Base-by-base conservation (phyloP, 2,888 invertebrate species). In the Leucoma salicis region DNA sequence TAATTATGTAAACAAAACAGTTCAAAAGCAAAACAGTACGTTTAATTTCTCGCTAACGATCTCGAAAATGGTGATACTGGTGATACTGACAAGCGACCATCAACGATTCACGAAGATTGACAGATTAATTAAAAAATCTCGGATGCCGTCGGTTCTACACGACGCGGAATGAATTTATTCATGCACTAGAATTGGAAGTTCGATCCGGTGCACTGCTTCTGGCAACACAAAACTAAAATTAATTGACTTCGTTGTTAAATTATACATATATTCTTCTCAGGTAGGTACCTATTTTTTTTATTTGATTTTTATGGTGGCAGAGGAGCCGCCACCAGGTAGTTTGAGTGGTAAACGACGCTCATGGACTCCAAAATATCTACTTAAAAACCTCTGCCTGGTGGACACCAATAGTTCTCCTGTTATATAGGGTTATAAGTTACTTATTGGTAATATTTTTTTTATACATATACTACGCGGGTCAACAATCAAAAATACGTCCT, bases 101-200 rank as follows among this genome's bases (percentile, higher is more conserved):
- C 52, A 15, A 25, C 28, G 14, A 44, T 52, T 47, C 42, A 47
- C 38, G 46, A 47, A 46, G 59, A 53, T 42, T 64, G 63, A 53
- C 67, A 66, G 58, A 51, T 52, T 61, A 64, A 63, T 63, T 66
- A 21, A 66, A 63, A 66, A 54, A 51, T 51, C 33, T 35, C 35
- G 45, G 34, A 46, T 39, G 44, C 46, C 45, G 31, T 28, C 29
- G 24, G 31, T 31, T 36, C 27, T 39, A 33, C 35, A 27, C 16
- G 32, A 31, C 35, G 45, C 43, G 39, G 46, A 53, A 49, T 29
- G 40, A 45, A 45, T 45, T 49, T 53, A 44, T 39, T 37, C 33
- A 32, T 39, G 42, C 44, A 52, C 47, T 42, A 47, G 52, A 42
- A 31, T 40, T 56, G 36, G 31, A 48, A 52, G 46, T 39, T 49